Base-by-base conservation (phyloP, 2,888 invertebrate species). In the Caenorhabditis sp. region DNA sequence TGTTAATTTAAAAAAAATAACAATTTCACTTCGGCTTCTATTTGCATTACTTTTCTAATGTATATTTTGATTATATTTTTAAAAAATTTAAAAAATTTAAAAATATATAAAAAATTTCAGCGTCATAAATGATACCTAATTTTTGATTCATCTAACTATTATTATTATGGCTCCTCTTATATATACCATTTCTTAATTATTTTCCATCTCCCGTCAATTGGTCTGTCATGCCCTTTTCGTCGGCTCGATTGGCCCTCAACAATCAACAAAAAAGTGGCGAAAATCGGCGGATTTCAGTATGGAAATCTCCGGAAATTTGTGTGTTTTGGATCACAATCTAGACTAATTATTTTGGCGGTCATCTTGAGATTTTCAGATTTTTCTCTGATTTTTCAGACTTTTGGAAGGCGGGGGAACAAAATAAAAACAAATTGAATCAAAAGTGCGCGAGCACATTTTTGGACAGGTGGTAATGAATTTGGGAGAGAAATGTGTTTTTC, bases 41-140 rank as follows among this genome's bases (percentile, higher is more conserved):
- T n/a, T n/a, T n/a, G n/a, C n/a, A n/a, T n/a, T n/a, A n/a, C n/a
- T n/a, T n/a, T n/a, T n/a, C n/a, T n/a, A n/a, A n/a, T n/a, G n/a
- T n/a, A n/a, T n/a, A n/a, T n/a, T n/a, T n/a, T n/a, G n/a, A n/a
- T 44, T 44, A 8, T 55, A 22, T 53, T 26, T 53, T 53, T 26
- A 24, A 53, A 53, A 24, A 24, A 24, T 53, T 11, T 13, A 9
- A 24, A 53, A 53, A 26, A 13, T 24, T 53, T 18, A n/a, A n/a
- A n/a, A n/a, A n/a, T n/a, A n/a, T n/a, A n/a, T n/a, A n/a, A n/a
- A n/a, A n/a, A n/a, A n/a, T n/a, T n/a, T n/a, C n/a, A n/a, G n/a
- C n/a, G n/a, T n/a, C n/a, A n/a, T n/a, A n/a, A n/a, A n/a, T 18
- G 3, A 18, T 18, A n/a, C 18, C 5, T 47, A n/a, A n/a, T n/a